Conservation (phyloP, 2,888 invertebrate species). For the Adela reaumurella region DNA sequence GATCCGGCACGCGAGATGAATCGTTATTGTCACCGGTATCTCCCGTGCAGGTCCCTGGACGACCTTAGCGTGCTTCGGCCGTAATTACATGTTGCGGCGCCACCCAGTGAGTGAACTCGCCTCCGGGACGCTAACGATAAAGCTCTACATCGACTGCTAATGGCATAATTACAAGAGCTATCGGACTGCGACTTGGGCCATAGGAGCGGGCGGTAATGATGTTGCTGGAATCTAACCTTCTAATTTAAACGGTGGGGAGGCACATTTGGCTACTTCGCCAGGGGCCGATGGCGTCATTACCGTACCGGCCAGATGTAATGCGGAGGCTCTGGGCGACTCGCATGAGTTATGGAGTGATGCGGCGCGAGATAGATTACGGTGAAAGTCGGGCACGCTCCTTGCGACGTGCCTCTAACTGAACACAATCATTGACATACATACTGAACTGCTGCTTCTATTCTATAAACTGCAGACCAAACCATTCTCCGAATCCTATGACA, state of each 20-base stretch:
- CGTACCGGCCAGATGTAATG: neutral
- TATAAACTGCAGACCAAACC: too few species aligned
- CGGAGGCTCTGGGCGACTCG: neutral
- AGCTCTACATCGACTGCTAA: neutral
- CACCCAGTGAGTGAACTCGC: neutral
- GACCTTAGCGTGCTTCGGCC: too few species aligned
- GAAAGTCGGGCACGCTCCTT: neutral
- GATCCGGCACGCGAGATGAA: too few species aligned
- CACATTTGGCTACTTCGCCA: neutral
- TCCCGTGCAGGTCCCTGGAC: too few species aligned
- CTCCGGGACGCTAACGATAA: neutral
- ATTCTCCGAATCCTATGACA: too few species aligned
- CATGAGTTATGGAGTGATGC: neutral
- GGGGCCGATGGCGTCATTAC: neutral
- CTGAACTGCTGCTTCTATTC: too few species aligned
- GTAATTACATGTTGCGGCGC: too few species aligned
- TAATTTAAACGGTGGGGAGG: neutral
- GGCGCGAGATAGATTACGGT: neutral
- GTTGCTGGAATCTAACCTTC: neutral
- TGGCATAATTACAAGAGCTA: neutral
- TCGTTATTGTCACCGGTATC: too few species aligned
- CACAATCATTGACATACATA: neutral
- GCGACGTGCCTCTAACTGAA: neutral
- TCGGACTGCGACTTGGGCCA: neutral
- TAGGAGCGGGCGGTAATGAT: neutral